Evolutionary conservation across 2,888 invertebrate species (phyloP).

Genomic region (Mactromeris polynyma): DNA sequence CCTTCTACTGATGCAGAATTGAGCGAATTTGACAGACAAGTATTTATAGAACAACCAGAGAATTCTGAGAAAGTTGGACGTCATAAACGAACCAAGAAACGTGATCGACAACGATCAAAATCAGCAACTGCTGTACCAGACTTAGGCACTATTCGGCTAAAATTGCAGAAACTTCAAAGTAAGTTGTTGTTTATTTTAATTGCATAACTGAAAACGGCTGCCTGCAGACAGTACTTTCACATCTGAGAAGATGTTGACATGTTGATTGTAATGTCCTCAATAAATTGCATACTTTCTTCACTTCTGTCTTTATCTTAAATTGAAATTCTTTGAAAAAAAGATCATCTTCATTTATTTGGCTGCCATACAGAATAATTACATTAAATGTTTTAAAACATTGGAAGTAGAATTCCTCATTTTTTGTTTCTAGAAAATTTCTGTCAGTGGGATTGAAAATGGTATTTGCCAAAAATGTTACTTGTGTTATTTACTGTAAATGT

Average conservation of each 20-base stretch:
- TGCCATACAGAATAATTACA: too few species aligned
- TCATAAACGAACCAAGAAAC: slow-evolving; percentile 47
- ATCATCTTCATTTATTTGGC: background rate
- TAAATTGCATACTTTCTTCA: background rate
- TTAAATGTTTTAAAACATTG: too few species aligned
- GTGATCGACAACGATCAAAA: slow-evolving; percentile 61
- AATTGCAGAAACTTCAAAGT: slow-evolving; percentile 71
- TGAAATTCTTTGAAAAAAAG: background rate
- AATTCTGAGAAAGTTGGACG: background rate
- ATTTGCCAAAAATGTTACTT: too few species aligned
- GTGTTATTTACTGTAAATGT: too few species aligned
- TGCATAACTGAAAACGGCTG: too few species aligned
- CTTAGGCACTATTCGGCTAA: slow-evolving; percentile 63
- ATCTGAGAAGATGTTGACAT: background rate
- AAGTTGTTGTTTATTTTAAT: slow-evolving; percentile 25
- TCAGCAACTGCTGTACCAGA: slow-evolving; percentile 71
- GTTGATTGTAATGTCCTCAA: background rate
- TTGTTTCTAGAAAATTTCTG: too few species aligned
- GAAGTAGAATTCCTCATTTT: too few species aligned
- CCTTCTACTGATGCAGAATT: slow-evolving; percentile 78
- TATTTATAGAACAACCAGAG: slow-evolving; percentile 63
- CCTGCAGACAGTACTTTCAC: background rate
- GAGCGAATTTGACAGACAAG: slow-evolving; percentile 75
- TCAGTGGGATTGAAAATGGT: too few species aligned
- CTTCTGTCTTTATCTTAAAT: background rate